Evolutionary conservation across 2,888 invertebrate genomes (phyloP).

Genomic region (Apoderus coryli): DNA sequence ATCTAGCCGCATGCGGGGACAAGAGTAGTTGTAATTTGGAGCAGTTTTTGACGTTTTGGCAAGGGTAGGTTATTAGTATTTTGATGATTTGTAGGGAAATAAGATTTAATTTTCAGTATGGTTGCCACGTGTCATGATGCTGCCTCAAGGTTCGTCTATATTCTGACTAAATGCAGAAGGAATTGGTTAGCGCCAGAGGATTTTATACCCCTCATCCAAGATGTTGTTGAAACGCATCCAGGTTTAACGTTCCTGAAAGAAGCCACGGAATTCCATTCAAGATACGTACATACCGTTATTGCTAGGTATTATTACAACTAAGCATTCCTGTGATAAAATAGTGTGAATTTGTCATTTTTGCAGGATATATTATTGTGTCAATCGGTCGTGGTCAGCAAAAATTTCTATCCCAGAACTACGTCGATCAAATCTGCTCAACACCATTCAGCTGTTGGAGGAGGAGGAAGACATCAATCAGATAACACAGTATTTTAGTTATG

Average conservation of each 20-base stretch:
- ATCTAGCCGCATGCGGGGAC: slow-evolving; percentile 69
- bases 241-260: slow-evolving; percentile 94
- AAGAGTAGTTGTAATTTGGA: slow-evolving; percentile 58
- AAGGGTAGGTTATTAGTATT: slow-evolving; percentile 59
- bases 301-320: too few species aligned
- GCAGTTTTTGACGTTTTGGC: slow-evolving; percentile 83
- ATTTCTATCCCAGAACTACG: slow-evolving; percentile 81
- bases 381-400: slow-evolving; percentile 87
- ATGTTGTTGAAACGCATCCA: slow-evolving; percentile 97
- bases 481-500: slow-evolving; percentile 86
- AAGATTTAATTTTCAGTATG: slow-evolving; percentile 62
- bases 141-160: slow-evolving; percentile 76
- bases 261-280: slow-evolving; percentile 96
- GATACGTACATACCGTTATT: slow-evolving; percentile 97
- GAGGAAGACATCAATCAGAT: slow-evolving; percentile 97
- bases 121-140: slow-evolving; percentile 72
- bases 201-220: slow-evolving; percentile 85
- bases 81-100: too few species aligned
- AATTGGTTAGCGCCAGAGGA: slow-evolving; percentile 70
- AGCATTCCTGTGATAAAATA: too few species aligned
- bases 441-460: slow-evolving; percentile 73
- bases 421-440: slow-evolving; percentile 76
- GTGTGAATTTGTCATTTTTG: too few species aligned
- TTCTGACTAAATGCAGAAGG: slow-evolving; percentile 61
- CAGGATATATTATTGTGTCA: slow-evolving; percentile 89